phyloP scores from a whole-genome alignment of 2,113 vertebrate genomes.

The Lepidiolamprologus cunningtoni region DNA sequence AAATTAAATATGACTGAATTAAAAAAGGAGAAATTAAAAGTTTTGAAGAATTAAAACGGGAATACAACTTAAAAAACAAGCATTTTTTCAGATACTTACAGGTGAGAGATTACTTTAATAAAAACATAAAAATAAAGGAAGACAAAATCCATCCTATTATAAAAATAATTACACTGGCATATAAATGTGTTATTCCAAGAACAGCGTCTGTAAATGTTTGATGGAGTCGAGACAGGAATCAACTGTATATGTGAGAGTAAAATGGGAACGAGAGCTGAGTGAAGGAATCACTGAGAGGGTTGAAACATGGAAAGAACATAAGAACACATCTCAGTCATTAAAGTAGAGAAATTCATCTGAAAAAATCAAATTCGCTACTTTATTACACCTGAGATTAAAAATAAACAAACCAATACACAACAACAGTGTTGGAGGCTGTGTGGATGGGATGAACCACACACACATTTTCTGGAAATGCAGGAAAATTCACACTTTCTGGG shows the following conservation, averaged over 20 bases:
- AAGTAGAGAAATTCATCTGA: neutral
- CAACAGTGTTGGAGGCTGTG: too few species aligned
- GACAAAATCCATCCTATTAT: too few species aligned
- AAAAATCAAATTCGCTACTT: neutral
- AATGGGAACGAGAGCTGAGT: neutral
- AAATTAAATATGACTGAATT: too few species aligned
- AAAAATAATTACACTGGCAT: too few species aligned
- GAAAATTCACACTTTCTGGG: too few species aligned
- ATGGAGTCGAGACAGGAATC: neutral
- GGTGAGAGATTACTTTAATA: too few species aligned
- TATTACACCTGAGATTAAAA: neutral
- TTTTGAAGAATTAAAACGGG: too few species aligned
- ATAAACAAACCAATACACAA: neutral
- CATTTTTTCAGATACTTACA: too few species aligned
- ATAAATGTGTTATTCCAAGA: neutral
- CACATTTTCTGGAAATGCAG: too few species aligned
- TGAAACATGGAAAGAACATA: neutral
- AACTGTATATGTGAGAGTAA: neutral
- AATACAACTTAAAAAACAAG: too few species aligned
- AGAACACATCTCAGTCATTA: accelerated
- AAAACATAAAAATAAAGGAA: too few species aligned
- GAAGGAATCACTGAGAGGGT: neutral
- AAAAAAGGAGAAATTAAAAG: too few species aligned
- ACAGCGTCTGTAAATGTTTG: accelerated
- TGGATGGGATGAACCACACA: accelerated